Percentiles rank a stretch among this genome's conserved stretches.
Conservation (phyloP, 2,113 vertebrate species). For the Podarcis raffonei region DNA sequence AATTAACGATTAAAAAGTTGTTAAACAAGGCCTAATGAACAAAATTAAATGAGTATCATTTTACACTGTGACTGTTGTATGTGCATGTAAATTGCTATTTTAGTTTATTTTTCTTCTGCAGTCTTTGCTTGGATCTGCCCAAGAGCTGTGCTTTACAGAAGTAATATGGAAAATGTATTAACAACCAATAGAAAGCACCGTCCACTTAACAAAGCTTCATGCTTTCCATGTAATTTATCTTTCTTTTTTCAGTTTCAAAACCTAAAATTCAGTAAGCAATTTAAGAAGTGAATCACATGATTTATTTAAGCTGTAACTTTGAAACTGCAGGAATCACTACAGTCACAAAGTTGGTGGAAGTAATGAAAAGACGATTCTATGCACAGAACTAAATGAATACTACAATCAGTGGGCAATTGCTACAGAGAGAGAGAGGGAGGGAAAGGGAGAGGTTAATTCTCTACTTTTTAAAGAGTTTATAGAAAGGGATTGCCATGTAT, state of each 20-base stretch:
- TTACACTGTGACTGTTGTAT: background rate
- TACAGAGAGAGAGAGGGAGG: too few relatives aligned
- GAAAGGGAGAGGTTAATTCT: background rate
- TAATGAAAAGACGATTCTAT: conserved; percentile 41
- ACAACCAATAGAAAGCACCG: background rate
- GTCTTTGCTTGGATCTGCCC: background rate
- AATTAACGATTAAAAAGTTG: background rate
- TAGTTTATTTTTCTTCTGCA: background rate
- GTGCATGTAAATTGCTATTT: background rate
- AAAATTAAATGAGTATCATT: background rate
- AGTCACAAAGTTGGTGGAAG: conserved; percentile 12
- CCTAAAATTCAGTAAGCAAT: conserved; percentile 10
- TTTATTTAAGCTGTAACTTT: conserved; percentile 9
- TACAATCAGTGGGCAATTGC: background rate
- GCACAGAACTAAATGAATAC: conserved; percentile 45
- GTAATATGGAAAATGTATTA: background rate
- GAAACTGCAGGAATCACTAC: background rate
- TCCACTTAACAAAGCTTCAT: too few relatives aligned
- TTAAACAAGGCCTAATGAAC: background rate
- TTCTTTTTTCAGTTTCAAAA: conserved; percentile 16
- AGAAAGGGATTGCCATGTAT: background rate
- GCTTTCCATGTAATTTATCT: background rate
- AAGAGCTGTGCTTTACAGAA: background rate
- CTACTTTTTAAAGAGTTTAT: background rate
- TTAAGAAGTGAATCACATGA: background rate